Conservation (phyloP, 2,888 invertebrate genomes). For the Adelphocoris suturalis region DNA sequence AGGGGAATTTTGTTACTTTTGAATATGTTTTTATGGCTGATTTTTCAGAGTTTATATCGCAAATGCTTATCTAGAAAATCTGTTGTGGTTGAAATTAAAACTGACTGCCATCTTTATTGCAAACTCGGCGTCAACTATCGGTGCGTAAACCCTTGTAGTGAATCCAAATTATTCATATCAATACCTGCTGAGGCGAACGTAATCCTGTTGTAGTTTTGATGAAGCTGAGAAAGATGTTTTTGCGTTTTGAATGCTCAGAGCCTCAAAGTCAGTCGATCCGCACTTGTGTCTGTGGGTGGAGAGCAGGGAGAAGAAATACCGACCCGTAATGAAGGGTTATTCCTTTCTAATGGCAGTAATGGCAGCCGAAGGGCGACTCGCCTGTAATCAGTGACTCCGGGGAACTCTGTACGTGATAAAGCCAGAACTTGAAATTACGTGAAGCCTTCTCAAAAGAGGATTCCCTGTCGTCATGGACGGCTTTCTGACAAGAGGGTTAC, state of each 20-base stretch:
- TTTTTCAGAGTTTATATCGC: too few species aligned
- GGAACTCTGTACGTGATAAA: conserved; percentile 53
- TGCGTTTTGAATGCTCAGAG: not conserved
- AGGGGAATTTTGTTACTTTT: too few species aligned
- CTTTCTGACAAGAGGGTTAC: not conserved
- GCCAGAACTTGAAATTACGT: conserved; percentile 53
- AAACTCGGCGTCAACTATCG: too few species aligned
- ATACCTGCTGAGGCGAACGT: too few species aligned
- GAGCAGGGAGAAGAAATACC: conserved; percentile 29
- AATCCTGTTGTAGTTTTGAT: too few species aligned
- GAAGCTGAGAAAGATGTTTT: too few species aligned
- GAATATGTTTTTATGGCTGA: too few species aligned
- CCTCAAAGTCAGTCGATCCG: not conserved
- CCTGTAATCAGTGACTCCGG: conserved; percentile 54
- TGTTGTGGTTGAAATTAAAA: too few species aligned
- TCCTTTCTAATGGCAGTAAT: conserved; percentile 28
- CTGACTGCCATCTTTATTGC: too few species aligned
- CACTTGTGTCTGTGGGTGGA: conserved; percentile 3
- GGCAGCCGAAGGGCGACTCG: conserved; percentile 41
- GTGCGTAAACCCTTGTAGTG: too few species aligned
- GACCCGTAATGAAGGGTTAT: conserved; percentile 47
- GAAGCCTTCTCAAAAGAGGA: not conserved
- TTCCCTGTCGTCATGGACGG: conserved; percentile 21
- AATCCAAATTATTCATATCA: too few species aligned
- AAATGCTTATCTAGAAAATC: too few species aligned